Evolutionary conservation across 1,140 invertebrate genomes (phyloP), one percentile per base, ranked within the genome.

Genomic region (Achatina immaculata): DNA sequence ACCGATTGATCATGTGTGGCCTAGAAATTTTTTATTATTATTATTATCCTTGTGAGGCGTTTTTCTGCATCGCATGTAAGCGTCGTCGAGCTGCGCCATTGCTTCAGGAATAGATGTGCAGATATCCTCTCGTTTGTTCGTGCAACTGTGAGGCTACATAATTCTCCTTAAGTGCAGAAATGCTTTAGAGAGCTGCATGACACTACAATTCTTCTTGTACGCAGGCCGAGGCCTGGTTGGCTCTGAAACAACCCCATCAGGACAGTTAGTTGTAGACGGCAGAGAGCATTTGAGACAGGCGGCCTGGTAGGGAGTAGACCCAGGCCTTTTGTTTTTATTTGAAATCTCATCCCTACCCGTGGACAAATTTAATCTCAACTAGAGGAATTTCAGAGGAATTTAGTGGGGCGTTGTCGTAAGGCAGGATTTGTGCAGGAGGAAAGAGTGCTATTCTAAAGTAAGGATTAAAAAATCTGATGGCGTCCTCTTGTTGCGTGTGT

Each of bases 1-100:
- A 62, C 28, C 58, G n/a, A 55, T 55, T 55, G 51, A 31, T 62
- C 58, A 62, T 31, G 58, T 31, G 58, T 62, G 58, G 58, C 58
- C 58, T 62, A 62, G 58, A 31, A 62, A 62, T 62, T 62, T 31
- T 62, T 62, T 62, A 6, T 62, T 62, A 62, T 28, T 31, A 62
- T 28, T 31, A 62, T 34, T 28, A 16, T 62, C 2, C 31, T 62
- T 2, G n/a, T 16, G n/a, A n/a, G n/a, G n/a, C n/a, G n/a, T 62
- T 31, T 16, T 31, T 4, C n/a, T 3, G 4, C n/a, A 1, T 3
- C 58, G 9, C 31, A 28, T 62, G 16, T 62, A 62, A 28, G 31
- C 16, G 31, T 4, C 28, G n/a, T 62, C 58, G n/a, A 31, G n/a
- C 58, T 21, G 31, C 28, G 31, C 6, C 58, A 4, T 62, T 34